These are phyloP conservation scores for Dromiciops gliroides DNA, from an alignment of 2,113 vertebrate genomes.

Conservation along the genomic window DNA sequence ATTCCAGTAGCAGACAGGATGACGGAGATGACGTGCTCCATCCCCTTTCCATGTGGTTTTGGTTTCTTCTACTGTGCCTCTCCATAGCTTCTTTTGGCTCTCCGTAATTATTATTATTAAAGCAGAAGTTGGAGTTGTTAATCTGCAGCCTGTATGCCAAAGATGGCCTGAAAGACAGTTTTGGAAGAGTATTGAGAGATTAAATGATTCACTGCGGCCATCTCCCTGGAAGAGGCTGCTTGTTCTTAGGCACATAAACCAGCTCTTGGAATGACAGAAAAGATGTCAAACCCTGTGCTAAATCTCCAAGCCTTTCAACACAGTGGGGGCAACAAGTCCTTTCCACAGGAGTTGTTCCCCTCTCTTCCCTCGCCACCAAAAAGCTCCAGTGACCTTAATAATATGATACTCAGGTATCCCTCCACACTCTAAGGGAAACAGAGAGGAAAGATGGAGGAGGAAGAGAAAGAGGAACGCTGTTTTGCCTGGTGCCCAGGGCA, in stretches of 20 bases:
- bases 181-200: not conserved
- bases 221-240: not conserved
- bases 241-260: not conserved
- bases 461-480: not conserved
- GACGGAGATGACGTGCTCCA: not conserved
- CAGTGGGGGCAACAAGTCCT: not conserved
- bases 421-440: not conserved
- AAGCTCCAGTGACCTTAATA: not conserved
- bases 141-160: not conserved
- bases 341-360: not conserved
- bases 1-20: not conserved
- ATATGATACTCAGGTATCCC: not conserved
- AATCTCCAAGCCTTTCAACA: too few relatives aligned
- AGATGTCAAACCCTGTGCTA: not conserved
- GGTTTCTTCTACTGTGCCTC: not conserved
- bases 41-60: not conserved
- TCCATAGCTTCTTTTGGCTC: not conserved
- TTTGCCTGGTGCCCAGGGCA: not conserved
- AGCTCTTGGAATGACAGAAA: not conserved
- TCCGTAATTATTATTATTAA: not conserved
- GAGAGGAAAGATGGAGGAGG: not conserved
- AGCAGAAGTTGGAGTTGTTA: not conserved
- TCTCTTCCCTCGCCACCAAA: rapidly evolving
- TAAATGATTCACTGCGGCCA: not conserved
- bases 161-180: not conserved